Conservation (phyloP, 2,888 invertebrate genomes). For the Argyresthia albistria region DNA sequence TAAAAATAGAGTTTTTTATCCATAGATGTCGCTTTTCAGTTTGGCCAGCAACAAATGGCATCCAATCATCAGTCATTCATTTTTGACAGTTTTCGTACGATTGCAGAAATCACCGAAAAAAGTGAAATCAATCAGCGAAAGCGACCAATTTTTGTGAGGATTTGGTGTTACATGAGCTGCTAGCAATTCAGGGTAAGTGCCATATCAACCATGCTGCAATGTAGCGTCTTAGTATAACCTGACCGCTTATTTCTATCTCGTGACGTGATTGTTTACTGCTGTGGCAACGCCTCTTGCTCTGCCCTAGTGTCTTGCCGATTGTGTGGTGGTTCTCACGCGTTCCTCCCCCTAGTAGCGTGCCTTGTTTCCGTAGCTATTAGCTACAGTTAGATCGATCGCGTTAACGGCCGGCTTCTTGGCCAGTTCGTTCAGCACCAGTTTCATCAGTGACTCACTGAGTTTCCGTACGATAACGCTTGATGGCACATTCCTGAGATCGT, state of each 20-base stretch:
- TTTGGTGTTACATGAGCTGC: no score
- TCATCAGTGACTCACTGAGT: background rate
- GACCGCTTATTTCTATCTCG: slow-evolving; percentile 37
- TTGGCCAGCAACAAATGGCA: background rate
- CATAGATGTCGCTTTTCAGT: background rate
- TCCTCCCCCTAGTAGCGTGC: slow-evolving; percentile 33
- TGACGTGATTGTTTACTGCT: slow-evolving; percentile 72
- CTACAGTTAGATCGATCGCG: slow-evolving; percentile 29
- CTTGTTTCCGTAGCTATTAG: slow-evolving; percentile 21
- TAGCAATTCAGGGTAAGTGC: no score
- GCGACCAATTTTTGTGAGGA: background rate
- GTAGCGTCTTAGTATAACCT: slow-evolving; percentile 7
- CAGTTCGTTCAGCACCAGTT: background rate
- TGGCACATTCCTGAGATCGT: no score
- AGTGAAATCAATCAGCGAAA: slow-evolving; percentile 31
- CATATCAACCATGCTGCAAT: no score
- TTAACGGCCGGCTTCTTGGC: slow-evolving; percentile 6
- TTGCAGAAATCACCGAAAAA: slow-evolving; percentile 28
- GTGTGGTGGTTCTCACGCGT: slow-evolving; percentile 59
- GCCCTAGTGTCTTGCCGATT: slow-evolving; percentile 66
- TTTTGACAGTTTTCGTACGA: slow-evolving; percentile 22
- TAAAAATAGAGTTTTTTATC: background rate
- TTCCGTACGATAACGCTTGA: no score
- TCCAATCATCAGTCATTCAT: background rate
- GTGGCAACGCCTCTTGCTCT: slow-evolving; percentile 70